phyloP scores from a whole-genome alignment of 1,140 invertebrate species.

The Dinoponera quadriceps region DNA sequence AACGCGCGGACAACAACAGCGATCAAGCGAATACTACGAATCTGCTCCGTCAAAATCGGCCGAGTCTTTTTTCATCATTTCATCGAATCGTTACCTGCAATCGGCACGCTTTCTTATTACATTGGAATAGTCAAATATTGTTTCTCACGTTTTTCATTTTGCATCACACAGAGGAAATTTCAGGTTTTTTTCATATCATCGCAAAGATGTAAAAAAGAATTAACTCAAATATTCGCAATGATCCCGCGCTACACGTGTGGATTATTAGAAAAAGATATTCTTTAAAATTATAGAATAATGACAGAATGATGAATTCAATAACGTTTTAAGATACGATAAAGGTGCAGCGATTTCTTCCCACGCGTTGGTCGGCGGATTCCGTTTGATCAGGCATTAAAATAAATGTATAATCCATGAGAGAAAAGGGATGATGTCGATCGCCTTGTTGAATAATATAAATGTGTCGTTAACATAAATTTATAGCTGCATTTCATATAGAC shows the following conservation, averaged over 20 bases:
- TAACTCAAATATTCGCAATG: too few species aligned
- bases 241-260: too few species aligned
- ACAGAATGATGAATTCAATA: too few species aligned
- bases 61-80: constrained; percentile 22
- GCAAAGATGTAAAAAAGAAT: too few species aligned
- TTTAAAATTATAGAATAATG: too few species aligned
- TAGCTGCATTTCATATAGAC: background rate
- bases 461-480: constrained; percentile 42
- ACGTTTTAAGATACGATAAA: background rate
- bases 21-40: constrained; percentile 51
- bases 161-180: background rate
- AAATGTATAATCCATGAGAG: constrained; percentile 31
- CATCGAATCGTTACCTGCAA: constrained; percentile 23
- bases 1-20: constrained; percentile 36
- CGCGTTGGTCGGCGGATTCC: background rate
- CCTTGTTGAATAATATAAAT: constrained; percentile 29
- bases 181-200: background rate
- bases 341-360: background rate
- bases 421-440: constrained; percentile 1
- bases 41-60: constrained; percentile 38
- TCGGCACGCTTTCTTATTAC: background rate
- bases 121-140: background rate
- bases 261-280: too few species aligned
- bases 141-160: background rate
- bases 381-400: constrained; percentile 28